phyloP scores from a whole-genome alignment of 2,797 vertebrate genomes.

The Pogonophryne albipinna region DNA sequence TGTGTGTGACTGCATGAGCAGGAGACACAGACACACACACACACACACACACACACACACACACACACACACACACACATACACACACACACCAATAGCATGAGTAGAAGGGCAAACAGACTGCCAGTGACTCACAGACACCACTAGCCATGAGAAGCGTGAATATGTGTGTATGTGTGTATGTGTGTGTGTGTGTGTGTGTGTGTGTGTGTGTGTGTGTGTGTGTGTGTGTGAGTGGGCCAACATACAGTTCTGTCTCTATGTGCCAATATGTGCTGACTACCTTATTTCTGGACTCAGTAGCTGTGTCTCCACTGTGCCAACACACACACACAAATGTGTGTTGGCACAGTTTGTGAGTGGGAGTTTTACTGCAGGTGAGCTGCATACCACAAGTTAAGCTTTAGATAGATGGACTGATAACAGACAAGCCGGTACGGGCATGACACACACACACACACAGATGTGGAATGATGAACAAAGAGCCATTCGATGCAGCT shows the following conservation, averaged over 20 bases:
- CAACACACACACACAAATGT: conserved; percentile 29
- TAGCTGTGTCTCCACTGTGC: conserved; percentile 32
- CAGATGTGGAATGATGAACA: conserved; percentile 47
- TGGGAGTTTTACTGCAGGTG: conserved; percentile 69
- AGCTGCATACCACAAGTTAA: conserved; percentile 71
- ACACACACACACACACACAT: conserved; percentile 19
- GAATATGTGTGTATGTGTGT: conserved; percentile 18
- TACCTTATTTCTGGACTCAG: conserved; percentile 40
- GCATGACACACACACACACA: conserved; percentile 46
- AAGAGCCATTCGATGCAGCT: conserved; percentile 54
- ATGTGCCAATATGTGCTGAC: conserved; percentile 46
- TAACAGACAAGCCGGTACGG: conserved; percentile 69
- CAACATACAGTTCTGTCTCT: conserved; percentile 20
- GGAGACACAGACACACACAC: conserved; percentile 8
- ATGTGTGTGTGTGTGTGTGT: conserved; percentile 24
- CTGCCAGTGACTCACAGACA: conserved; percentile 58
- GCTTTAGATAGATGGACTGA: conserved; percentile 68
- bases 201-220: conserved; percentile 22
- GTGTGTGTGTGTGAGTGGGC: neutral
- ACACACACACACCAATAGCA: conserved; percentile 31
- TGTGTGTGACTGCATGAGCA: neutral
- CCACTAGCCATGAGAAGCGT: conserved; percentile 35
- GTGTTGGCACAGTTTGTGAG: conserved; percentile 43
- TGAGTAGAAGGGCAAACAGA: conserved; percentile 40
- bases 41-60: conserved; percentile 36